Evolutionary conservation across 2,888 invertebrate genomes (phyloP).

Genomic region (Notodonta dromedarius): DNA sequence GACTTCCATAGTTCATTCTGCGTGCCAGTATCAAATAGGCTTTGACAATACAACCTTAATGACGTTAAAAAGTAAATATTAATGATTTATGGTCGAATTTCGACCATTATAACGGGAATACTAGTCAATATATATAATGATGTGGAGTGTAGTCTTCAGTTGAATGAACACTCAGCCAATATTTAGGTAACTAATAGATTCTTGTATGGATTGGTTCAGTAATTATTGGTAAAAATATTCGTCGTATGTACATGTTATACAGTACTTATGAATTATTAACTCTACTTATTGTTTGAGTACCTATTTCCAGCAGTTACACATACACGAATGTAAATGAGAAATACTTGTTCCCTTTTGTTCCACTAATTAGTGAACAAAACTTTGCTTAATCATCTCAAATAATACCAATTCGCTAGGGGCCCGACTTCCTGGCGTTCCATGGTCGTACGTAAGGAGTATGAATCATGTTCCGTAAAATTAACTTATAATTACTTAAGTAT

Average conservation of each 20-base stretch:
- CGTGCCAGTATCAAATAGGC: too few relatives aligned
- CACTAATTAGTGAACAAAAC: conserved; percentile 44
- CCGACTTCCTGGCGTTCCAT: not conserved
- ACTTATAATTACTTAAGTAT: conserved; percentile 56
- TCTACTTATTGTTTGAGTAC: not conserved
- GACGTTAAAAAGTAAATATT: too few relatives aligned
- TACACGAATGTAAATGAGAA: not conserved
- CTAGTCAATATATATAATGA: not conserved
- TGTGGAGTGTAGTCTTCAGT: too few relatives aligned
- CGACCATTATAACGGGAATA: too few relatives aligned
- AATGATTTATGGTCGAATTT: too few relatives aligned
- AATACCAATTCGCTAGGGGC: conserved; percentile 48
- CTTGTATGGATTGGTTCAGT: not conserved
- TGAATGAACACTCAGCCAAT: conserved; percentile 8
- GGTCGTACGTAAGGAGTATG: conserved; percentile 24
- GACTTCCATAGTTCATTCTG: too few relatives aligned
- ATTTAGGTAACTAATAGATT: not conserved
- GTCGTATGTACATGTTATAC: not conserved
- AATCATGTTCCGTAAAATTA: conserved; percentile 54
- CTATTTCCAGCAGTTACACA: not conserved
- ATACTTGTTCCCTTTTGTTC: conserved; percentile 17
- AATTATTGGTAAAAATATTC: not conserved
- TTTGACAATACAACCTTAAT: too few relatives aligned
- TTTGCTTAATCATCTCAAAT: conserved; percentile 55
- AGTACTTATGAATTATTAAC: not conserved